Percentiles rank a stretch among this genome's conserved stretches.
phyloP scores from a whole-genome alignment of 2,797 vertebrate species.

The Sebastes elongatus region DNA sequence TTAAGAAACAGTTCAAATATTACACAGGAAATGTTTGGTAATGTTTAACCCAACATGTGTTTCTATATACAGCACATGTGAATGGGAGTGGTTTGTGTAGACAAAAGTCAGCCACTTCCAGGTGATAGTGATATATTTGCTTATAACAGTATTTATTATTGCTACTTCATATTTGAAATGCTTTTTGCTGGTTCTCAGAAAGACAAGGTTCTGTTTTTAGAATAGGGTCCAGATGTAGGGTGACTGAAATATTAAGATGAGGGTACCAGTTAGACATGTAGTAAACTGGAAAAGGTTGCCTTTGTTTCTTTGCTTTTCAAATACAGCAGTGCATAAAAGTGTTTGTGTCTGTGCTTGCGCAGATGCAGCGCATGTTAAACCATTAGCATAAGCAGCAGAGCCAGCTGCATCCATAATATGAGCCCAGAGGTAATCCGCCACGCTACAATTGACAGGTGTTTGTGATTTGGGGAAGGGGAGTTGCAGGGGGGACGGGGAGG shows the following conservation, averaged over 20 bases:
- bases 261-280: background rate
- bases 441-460: constrained; percentile 58
- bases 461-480: constrained; percentile 34
- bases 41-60: background rate
- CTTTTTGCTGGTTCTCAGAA: background rate
- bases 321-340: constrained; percentile 1
- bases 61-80: too few relatives aligned
- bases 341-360: constrained; percentile 5
- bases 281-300: background rate
- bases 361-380: constrained; percentile 7
- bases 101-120: background rate
- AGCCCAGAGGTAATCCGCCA: constrained; percentile 46
- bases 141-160: background rate
- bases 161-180: background rate
- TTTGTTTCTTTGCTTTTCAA: constrained; percentile 3
- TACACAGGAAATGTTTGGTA: background rate
- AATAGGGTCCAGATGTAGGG: background rate
- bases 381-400: constrained; percentile 34
- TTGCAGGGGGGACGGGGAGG: background rate
- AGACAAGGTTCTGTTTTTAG: background rate
- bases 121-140: background rate
- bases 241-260: background rate
- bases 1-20: background rate
- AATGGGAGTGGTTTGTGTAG: background rate
- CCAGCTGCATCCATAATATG: constrained; percentile 44